A percentile compares a stretch with the other conserved stretches of the same genome.
Conservation (phyloP, 2,797 vertebrate genomes). For the Melanitta fusca region DNA sequence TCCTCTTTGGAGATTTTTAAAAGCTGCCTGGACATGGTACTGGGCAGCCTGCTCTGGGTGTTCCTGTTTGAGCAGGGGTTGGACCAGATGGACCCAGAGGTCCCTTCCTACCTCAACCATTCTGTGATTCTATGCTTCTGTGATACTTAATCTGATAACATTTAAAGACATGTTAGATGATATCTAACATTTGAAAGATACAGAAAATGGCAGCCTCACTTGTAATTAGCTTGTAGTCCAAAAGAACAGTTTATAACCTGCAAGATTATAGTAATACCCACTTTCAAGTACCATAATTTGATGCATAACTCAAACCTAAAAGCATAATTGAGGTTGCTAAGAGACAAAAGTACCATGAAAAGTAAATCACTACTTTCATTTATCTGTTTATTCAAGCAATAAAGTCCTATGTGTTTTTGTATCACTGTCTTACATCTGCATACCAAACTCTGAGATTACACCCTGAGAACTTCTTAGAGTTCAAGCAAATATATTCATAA, state of each 20-base stretch:
- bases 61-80: neutral
- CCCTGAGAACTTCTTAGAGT: constrained; percentile 29
- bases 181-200: neutral
- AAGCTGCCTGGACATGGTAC: neutral
- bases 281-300: constrained; percentile 23
- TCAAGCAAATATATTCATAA: neutral
- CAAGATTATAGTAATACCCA: constrained; percentile 15
- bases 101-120: neutral
- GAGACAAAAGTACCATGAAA: constrained; percentile 33
- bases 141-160: neutral
- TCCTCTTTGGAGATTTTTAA: neutral
- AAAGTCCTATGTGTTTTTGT: neutral
- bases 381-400: constrained; percentile 46
- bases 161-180: neutral
- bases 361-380: constrained; percentile 43
- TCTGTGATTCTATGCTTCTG: neutral
- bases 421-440: neutral
- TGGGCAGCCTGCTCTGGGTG: neutral
- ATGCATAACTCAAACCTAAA: constrained; percentile 50
- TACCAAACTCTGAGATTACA: constrained; percentile 1
- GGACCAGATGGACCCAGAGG: neutral
- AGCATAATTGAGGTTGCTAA: constrained; percentile 26
- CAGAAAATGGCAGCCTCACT: neutral
- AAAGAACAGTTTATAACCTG: constrained; percentile 30
- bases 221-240: neutral